A percentile compares a stretch with the other conserved stretches of the same genome.
These are phyloP conservation scores for Thysanoteuthis rhombus DNA, from an alignment of 2,888 invertebrate species.

Conservation along the genomic window DNA sequence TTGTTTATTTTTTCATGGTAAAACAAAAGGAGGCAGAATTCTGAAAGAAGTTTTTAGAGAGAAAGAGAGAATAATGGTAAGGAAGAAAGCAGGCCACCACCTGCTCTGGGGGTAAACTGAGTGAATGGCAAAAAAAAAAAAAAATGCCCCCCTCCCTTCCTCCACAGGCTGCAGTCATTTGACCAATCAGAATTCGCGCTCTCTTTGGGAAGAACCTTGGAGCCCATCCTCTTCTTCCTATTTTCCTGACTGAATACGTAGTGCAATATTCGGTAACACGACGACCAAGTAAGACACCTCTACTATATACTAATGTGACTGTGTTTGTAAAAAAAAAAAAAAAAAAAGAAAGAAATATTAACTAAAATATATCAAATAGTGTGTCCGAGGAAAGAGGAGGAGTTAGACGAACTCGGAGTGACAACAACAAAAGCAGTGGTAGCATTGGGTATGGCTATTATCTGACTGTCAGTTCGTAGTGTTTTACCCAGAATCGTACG, in stretches of 20 bases:
- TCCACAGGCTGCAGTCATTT: background rate
- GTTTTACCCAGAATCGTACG: background rate
- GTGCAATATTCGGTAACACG: background rate
- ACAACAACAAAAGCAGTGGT: slow-evolving; percentile 30
- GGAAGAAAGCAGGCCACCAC: background rate
- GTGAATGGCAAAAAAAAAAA: background rate
- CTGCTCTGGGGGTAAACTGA: background rate
- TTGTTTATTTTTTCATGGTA: background rate
- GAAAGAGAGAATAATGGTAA: background rate
- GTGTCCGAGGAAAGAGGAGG: slow-evolving; percentile 28
- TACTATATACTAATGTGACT: no score
- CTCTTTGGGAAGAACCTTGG: background rate
- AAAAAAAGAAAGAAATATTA: background rate
- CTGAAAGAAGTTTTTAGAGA: background rate
- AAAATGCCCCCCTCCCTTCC: background rate
- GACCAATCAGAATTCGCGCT: background rate
- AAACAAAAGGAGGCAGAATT: background rate
- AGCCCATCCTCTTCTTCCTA: background rate
- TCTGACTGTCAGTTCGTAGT: slow-evolving; percentile 23
- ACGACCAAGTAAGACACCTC: background rate
- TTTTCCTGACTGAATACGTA: background rate
- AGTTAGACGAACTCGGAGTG: background rate
- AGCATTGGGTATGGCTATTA: slow-evolving; percentile 31
- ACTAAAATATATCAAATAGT: background rate
- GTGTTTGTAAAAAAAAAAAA: background rate